Percentiles rank a stretch among this genome's conserved stretches.
phyloP scores from a whole-genome alignment of 2,888 invertebrate species.

The Calliphora vomitoria region DNA sequence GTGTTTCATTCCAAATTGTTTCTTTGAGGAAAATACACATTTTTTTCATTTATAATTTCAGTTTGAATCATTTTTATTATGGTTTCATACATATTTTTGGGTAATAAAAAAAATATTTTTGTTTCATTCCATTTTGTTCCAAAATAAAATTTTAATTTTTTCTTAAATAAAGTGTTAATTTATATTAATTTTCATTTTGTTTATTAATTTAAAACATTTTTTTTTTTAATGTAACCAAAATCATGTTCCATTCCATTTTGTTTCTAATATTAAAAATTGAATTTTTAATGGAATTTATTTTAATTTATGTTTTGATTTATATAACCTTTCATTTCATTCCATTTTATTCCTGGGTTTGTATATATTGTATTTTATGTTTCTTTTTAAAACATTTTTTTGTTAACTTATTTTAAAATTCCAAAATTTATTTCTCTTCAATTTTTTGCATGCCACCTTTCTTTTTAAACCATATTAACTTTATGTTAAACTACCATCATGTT shows the following conservation, averaged over 20 bases:
- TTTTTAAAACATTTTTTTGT: neutral
- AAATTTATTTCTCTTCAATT: constrained; percentile 19
- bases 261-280: neutral
- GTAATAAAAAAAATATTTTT: neutral
- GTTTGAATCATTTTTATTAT: neutral
- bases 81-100: neutral
- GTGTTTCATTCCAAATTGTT: constrained; percentile 3
- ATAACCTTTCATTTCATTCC: neutral
- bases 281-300: neutral
- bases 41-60: neutral
- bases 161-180: neutral
- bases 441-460: constrained; percentile 40
- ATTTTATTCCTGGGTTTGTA: neutral
- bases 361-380: neutral
- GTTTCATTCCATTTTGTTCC: neutral
- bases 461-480: constrained; percentile 28
- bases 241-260: neutral
- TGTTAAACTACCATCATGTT: constrained; percentile 38
- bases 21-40: constrained; percentile 23
- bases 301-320: neutral
- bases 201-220: neutral
- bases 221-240: neutral
- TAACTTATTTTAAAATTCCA: neutral
- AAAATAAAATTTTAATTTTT: neutral
- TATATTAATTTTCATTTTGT: neutral